Base-by-base conservation (phyloP, 2,113 vertebrate genomes). In the Aphelocoma coerulescens region DNA sequence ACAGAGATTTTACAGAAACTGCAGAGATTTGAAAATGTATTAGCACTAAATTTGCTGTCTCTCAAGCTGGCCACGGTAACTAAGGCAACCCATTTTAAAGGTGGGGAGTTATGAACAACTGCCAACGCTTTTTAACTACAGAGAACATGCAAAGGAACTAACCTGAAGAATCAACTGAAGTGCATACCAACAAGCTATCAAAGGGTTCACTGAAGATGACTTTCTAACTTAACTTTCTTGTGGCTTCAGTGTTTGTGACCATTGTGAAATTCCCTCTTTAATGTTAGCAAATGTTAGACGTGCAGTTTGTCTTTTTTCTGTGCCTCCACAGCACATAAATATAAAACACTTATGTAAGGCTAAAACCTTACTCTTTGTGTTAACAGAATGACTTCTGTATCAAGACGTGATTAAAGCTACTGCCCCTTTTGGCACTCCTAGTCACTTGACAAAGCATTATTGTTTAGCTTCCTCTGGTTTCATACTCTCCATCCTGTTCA, bases 81-180 rank as follows among this genome's bases (percentile, higher is more conserved):
- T 93, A 96, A 90, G 95, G 95, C 93, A 97, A 97, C 93, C 7
- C 68, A 30, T 75, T 94, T 86, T 91, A 80, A 93, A 94, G 79
- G 92, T 90, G 79, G 83, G 39, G 95, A 88, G 88, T 67, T 94
- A 86, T 11, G 76, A 89, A 88, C 94, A 96, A 75, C 85, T 81
- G 93, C 88, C 92, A 95, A 92, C 19, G 61, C 79, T 83, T 96
- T 75, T 72, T 57, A 92, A 74, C 75, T 54, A 14, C n/a, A 77
- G 43, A 62, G 57, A 90, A 94, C 44, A 48, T 35, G 72, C 26
- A 78, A 81, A 85, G 51, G 48, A 80, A 80, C 90, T 78, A 74
- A 88, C 85, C 61, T 72, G 37, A 89, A 81, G 69, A 43, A 72
- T 13, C 55, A 43, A 46, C 54, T 54, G 52, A 94, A 84, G n/a